phyloP scores from a whole-genome alignment of 2,797 vertebrate genomes.

The Siniperca obscura region DNA sequence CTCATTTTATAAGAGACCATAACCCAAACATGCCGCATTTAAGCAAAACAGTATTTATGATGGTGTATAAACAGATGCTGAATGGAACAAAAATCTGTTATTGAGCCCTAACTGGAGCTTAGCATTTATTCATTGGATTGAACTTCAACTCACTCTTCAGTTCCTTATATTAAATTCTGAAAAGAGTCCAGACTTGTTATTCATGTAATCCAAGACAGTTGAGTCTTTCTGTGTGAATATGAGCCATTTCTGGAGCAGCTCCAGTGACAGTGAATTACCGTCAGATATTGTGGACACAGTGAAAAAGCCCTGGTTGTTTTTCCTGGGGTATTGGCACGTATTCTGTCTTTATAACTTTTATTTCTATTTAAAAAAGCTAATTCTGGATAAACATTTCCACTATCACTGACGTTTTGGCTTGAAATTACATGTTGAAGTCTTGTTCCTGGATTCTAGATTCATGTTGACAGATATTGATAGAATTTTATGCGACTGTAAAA shows the following conservation, averaged over 20 bases:
- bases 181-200: slow-evolving; percentile 39
- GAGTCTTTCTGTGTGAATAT: slow-evolving; percentile 46
- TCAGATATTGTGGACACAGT: slow-evolving; percentile 27
- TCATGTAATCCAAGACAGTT: slow-evolving; percentile 45
- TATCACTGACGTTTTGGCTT: not conserved
- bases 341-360: not conserved
- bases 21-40: slow-evolving; percentile 31
- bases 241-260: slow-evolving; percentile 27
- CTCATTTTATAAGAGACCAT: slow-evolving; percentile 41
- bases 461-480: not conserved
- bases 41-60: slow-evolving; percentile 17
- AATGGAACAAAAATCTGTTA: slow-evolving; percentile 31
- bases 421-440: not conserved
- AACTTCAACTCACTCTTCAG: slow-evolving; percentile 28
- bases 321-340: slow-evolving; percentile 1
- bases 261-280: slow-evolving; percentile 38
- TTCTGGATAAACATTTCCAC: not conserved
- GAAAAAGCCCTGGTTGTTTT: slow-evolving; percentile 13
- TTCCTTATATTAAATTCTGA: slow-evolving; percentile 49
- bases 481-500: not conserved
- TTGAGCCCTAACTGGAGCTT: slow-evolving; percentile 30
- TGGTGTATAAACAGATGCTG: slow-evolving; percentile 40
- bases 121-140: slow-evolving; percentile 41
- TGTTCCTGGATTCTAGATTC: not conserved
- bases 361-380: not conserved